Evolutionary conservation across 2,888 invertebrate genomes (phyloP).

Genomic region (Pandemis corylana): DNA sequence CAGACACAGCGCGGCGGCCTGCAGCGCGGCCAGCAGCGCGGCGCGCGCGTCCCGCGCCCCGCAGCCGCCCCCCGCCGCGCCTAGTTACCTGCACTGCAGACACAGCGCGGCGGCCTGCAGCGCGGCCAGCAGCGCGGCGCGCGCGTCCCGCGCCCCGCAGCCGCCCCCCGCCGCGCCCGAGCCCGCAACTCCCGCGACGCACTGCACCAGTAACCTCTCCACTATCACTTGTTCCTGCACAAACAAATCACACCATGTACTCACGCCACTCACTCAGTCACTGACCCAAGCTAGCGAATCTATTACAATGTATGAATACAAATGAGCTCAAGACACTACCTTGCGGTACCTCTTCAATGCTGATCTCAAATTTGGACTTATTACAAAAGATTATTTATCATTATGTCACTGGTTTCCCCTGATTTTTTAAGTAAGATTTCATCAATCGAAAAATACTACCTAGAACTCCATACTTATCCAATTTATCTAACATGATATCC

Average conservation of each 20-base stretch:
- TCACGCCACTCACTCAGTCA: too few relatives aligned
- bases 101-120: conserved; percentile 70
- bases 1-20: conserved; percentile 69
- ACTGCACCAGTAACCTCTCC: conserved; percentile 68
- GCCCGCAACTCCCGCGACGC: conserved; percentile 51
- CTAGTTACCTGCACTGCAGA: conserved; percentile 65
- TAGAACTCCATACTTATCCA: not conserved
- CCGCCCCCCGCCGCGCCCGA: conserved; percentile 45
- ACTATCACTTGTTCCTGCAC: conserved; percentile 75
- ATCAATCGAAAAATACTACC: not conserved
- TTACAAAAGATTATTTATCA: not conserved
- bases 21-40: conserved; percentile 59
- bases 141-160: conserved; percentile 47
- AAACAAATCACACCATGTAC: not conserved
- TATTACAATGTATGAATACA: not conserved
- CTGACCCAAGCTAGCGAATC: not conserved
- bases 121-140: conserved; percentile 57
- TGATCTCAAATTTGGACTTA: not conserved
- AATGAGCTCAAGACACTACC: not conserved
- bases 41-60: too few relatives aligned
- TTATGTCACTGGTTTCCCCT: not conserved
- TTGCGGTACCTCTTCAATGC: not conserved
- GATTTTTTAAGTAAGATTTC: not conserved
- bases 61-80: conserved; percentile 46
- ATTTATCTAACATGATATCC: not conserved